Evolutionary conservation across 2,797 vertebrate genomes (phyloP).

Genomic region (Jordanella pulchra): DNA sequence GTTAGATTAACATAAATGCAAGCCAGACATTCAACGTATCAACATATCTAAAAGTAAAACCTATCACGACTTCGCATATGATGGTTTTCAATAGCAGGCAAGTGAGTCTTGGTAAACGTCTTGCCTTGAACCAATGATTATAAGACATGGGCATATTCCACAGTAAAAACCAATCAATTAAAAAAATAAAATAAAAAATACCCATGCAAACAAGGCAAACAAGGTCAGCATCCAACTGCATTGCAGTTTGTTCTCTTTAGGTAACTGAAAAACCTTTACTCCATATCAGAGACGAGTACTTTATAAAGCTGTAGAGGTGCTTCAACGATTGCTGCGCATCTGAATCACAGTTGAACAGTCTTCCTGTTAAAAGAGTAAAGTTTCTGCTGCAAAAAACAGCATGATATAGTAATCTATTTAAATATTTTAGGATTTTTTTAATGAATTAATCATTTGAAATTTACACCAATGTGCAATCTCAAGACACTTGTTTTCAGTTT

Average conservation of each 20-base stretch:
- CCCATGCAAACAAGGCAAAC: slow-evolving; percentile 7
- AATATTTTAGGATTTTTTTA: slow-evolving; percentile 11
- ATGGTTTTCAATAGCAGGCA: slow-evolving; percentile 18
- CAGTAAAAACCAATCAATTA: neutral
- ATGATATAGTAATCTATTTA: neutral
- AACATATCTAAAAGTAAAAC: neutral
- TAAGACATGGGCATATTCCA: slow-evolving; percentile 3
- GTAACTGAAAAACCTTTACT: slow-evolving; percentile 27
- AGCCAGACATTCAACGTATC: slow-evolving; percentile 15
- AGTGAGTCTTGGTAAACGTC: slow-evolving; percentile 28
- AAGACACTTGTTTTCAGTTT: slow-evolving; percentile 40
- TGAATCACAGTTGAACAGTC: slow-evolving; percentile 16
- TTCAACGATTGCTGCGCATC: slow-evolving; percentile 53
- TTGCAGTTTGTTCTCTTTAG: slow-evolving; percentile 42
- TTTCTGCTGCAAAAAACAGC: neutral
- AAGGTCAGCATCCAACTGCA: slow-evolving; percentile 4
- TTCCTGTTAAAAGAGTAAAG: neutral
- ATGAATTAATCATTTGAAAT: slow-evolving; percentile 42
- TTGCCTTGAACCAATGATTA: neutral
- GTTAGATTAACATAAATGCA: slow-evolving; percentile 2
- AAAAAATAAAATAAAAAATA: neutral
- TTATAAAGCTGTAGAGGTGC: slow-evolving; percentile 49
- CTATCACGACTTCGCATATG: slow-evolving; percentile 8
- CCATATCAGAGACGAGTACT: slow-evolving; percentile 24
- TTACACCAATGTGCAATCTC: slow-evolving; percentile 50